Conservation (phyloP, 2,888 invertebrate species). For the Morpho achilles region DNA sequence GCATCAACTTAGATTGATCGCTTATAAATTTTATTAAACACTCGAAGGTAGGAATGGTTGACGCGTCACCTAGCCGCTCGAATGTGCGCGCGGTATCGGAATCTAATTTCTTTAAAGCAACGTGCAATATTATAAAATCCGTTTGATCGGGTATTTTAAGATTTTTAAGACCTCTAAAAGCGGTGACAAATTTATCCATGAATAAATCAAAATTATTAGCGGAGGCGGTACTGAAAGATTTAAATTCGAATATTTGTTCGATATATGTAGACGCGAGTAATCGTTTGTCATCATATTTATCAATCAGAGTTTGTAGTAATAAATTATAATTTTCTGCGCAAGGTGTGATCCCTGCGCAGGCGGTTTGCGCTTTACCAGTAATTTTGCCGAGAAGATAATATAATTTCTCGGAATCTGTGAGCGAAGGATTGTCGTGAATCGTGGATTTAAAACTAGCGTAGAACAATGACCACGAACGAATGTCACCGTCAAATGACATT, state of each 20-base stretch:
- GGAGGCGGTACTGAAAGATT: conserved; percentile 2
- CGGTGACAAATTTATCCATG: background rate
- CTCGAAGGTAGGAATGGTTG: too few species aligned
- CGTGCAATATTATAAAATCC: conserved; percentile 22
- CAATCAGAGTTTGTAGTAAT: conserved; percentile 14
- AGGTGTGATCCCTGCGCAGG: conserved; percentile 16
- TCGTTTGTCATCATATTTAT: conserved; percentile 24
- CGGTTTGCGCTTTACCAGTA: conserved; percentile 19
- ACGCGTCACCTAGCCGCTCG: conserved; percentile 1
- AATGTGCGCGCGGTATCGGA: conserved; percentile 16
- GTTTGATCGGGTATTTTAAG: conserved; percentile 14
- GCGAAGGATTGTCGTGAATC: conserved; percentile 12
- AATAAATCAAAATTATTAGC: too few species aligned
- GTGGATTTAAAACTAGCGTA: conserved; percentile 15
- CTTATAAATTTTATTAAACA: too few species aligned
- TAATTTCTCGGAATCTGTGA: conserved; percentile 21
- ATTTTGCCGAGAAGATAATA: conserved; percentile 21
- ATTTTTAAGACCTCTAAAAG: conserved; percentile 12
- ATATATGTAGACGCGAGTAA: conserved; percentile 16
- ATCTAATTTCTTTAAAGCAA: conserved; percentile 21
- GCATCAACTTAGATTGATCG: too few species aligned
- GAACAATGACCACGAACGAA: conserved; percentile 16
- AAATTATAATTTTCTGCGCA: conserved; percentile 19
- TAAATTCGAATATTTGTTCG: conserved; percentile 17
- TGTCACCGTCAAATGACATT: conserved; percentile 17